A percentile compares a stretch with the other conserved stretches of the same genome.
phyloP scores from a whole-genome alignment of 2,113 vertebrate species.

The Motacilla tschutschensis region DNA sequence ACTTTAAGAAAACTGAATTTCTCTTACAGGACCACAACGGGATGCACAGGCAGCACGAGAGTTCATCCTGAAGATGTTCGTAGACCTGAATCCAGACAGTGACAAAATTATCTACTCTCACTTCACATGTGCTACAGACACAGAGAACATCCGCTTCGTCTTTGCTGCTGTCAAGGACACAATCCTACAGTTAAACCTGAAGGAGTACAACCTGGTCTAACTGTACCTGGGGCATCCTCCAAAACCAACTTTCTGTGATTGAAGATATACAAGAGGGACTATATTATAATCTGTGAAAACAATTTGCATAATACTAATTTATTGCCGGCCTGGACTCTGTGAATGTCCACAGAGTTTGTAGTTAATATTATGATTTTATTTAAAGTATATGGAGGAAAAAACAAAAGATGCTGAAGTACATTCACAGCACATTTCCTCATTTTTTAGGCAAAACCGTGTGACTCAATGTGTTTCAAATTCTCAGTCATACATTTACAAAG shows the following conservation, averaged over 20 bases:
- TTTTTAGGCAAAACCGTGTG: constrained; percentile 79
- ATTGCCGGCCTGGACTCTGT: constrained; percentile 87
- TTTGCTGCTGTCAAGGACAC: constrained; percentile 97
- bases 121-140: constrained; percentile 96
- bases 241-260: constrained; percentile 35
- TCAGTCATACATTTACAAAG: constrained; percentile 68
- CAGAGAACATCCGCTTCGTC: constrained; percentile 94
- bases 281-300: constrained; percentile 80
- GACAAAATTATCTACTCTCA: constrained; percentile 97
- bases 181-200: constrained; percentile 92
- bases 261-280: constrained; percentile 76
- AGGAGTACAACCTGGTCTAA: constrained; percentile 94
- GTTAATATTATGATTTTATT: constrained; percentile 90
- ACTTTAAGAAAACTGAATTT: neutral
- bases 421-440: constrained; percentile 79
- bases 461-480: constrained; percentile 74
- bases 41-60: constrained; percentile 91
- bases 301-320: constrained; percentile 91
- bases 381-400: constrained; percentile 80
- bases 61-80: constrained; percentile 97
- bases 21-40: constrained; percentile 82
- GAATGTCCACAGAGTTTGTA: constrained; percentile 74
- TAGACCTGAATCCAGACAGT: constrained; percentile 94
- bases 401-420: constrained; percentile 76
- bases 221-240: constrained; percentile 56